phyloP scores from a whole-genome alignment of 2,113 vertebrate species.

The Ciconia boyciana region DNA sequence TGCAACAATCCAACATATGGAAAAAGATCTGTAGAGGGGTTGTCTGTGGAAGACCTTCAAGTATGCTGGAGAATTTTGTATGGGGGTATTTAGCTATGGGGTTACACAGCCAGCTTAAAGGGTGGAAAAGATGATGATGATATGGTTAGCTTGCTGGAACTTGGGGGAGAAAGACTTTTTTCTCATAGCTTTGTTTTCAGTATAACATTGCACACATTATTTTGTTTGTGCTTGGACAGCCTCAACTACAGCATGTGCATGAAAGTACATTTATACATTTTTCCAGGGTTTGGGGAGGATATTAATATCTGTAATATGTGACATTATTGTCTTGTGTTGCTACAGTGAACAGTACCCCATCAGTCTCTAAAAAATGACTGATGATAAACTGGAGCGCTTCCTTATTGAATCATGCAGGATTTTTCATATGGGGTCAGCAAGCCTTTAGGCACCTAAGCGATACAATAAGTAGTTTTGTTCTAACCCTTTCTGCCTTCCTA shows the following conservation, averaged over 20 bases:
- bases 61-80: background rate
- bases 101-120: background rate
- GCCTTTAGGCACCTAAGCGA: background rate
- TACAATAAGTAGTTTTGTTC: background rate
- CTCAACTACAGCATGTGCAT: background rate
- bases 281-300: background rate
- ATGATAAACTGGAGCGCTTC: background rate
- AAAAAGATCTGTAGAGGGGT: background rate
- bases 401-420: background rate
- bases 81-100: background rate
- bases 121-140: background rate
- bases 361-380: background rate
- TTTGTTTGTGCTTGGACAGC: background rate
- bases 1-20: accelerated
- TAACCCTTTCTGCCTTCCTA: background rate
- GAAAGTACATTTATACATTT: background rate
- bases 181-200: background rate
- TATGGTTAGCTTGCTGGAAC: background rate
- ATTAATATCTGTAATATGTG: background rate
- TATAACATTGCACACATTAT: accelerated
- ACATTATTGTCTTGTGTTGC: background rate
- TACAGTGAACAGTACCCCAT: background rate
- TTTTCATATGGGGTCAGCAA: background rate
- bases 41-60: background rate
- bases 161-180: background rate